A percentile compares a stretch with the other conserved stretches of the same genome.
Evolutionary conservation across 1,140 invertebrate species (phyloP).

Genomic region (Microplitis demolitor): DNA sequence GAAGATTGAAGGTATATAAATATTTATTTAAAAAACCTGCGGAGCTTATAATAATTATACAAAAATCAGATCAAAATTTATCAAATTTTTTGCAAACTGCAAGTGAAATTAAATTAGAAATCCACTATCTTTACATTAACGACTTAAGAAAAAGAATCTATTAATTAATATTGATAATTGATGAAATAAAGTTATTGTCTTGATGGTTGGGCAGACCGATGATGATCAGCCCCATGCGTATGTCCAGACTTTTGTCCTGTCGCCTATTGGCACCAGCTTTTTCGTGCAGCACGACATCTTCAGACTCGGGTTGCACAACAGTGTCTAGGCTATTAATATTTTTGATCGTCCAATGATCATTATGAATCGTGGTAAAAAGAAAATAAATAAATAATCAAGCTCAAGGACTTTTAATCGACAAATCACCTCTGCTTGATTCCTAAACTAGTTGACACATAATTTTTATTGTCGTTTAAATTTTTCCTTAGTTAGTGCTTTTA

Average conservation of each 20-base stretch:
- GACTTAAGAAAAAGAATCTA: not conserved
- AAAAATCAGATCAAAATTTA: not conserved
- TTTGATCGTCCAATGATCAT: constrained; percentile 42
- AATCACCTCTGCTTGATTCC: not conserved
- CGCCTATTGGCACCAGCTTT: constrained; percentile 83
- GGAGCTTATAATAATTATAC: not conserved
- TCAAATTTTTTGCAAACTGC: not conserved
- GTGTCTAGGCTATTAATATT: constrained; percentile 57
- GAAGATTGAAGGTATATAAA: constrained; percentile 81
- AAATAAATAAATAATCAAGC: constrained; percentile 36
- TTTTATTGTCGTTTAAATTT: too few relatives aligned
- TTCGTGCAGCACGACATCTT: constrained; percentile 92
- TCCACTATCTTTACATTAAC: not conserved
- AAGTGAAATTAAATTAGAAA: not conserved
- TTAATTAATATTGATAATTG: not conserved
- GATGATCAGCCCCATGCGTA: constrained; percentile 91
- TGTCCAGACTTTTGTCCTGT: constrained; percentile 89
- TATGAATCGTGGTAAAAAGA: constrained; percentile 43
- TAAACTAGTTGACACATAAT: not conserved
- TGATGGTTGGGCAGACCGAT: constrained; percentile 75
- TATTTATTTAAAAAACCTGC: not conserved
- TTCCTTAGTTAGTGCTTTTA: too few relatives aligned
- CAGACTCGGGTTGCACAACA: constrained; percentile 83
- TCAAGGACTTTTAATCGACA: constrained; percentile 30
- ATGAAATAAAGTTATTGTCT: constrained; percentile 46